Evolutionary conservation across 2,888 invertebrate genomes (phyloP).

Genomic region (Ochropleura leucogaster): DNA sequence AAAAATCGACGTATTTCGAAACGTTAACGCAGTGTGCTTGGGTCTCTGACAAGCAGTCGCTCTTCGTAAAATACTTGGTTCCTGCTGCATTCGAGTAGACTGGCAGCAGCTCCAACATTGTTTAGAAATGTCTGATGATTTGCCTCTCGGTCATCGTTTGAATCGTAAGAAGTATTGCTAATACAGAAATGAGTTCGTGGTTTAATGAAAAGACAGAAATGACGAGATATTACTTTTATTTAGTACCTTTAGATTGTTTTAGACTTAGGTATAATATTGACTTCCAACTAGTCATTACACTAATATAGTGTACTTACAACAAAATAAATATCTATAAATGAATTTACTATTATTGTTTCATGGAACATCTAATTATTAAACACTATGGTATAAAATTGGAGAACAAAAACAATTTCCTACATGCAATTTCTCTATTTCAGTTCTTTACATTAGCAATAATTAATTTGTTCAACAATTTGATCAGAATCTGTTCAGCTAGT

Average conservation of each 20-base stretch:
- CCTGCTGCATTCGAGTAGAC: neutral
- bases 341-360: slow-evolving; percentile 52
- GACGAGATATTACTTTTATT: slow-evolving; percentile 71
- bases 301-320: slow-evolving; percentile 88
- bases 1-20: too few species aligned
- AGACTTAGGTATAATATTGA: slow-evolving; percentile 74
- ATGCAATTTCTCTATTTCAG: slow-evolving; percentile 43
- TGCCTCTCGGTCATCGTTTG: neutral
- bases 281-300: slow-evolving; percentile 82
- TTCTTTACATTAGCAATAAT: slow-evolving; percentile 38
- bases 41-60: neutral
- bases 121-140: neutral
- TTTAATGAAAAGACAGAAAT: slow-evolving; percentile 45
- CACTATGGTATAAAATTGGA: slow-evolving; percentile 27
- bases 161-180: neutral
- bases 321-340: slow-evolving; percentile 76
- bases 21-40: too few species aligned
- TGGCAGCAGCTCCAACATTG: neutral
- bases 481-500: slow-evolving; percentile 46
- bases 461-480: slow-evolving; percentile 61
- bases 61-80: neutral
- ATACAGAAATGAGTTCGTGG: neutral
- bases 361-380: slow-evolving; percentile 43
- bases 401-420: slow-evolving; percentile 16
- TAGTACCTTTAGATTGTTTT: slow-evolving; percentile 78